Evolutionary conservation across 2,888 invertebrate species (phyloP), one percentile per base, ranked within the genome.

Genomic region (Scelioninae gen. 1): DNA sequence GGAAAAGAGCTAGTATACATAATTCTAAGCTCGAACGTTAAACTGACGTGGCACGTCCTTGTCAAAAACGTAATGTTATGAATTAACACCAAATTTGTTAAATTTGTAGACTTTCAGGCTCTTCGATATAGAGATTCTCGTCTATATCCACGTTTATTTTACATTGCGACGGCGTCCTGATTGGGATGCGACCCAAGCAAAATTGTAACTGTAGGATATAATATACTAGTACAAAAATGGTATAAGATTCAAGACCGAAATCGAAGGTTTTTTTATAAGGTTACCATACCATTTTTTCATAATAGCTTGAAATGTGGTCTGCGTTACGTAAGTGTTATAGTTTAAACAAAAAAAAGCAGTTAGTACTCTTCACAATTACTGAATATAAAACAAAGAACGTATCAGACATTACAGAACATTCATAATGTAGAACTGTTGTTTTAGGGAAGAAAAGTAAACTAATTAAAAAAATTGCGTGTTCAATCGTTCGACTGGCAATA

Each of bases 401-500:
- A 84, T 84, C 84, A 84, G 78, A 81, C 80, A 78, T 84, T 80
- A 74, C 80, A 80, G 77, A 83, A 84, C 81, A 84, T 84, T 84
- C 84, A 84, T 84, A 78, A 84, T 84, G 84, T 84, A 84, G 84
- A 84, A 84, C 81, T 84, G 84, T 84, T 84, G 84, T 84, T 84
- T 84, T 84, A 84, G 84, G 80, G 65, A 84, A 81, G 80, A 83
- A 83, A 84, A 84, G 84, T 84, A 84, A 84, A 84, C 77, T 84
- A 84, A 84, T 84, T 84, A 84, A 84, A 84, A 83, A 69, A 75
- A 83, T 56, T 79, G 66, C 79, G 83, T 83, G 79, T 83, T 83
- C 83, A 65, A 83, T 75, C 66, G 83, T 83, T 83, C 72, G 71
- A 60, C 72, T 82, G 63, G 55, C 53, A 68, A 77, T 49, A 55